Evolutionary conservation across 2,797 vertebrate genomes (phyloP).

Genomic region (Harpagifer antarcticus): DNA sequence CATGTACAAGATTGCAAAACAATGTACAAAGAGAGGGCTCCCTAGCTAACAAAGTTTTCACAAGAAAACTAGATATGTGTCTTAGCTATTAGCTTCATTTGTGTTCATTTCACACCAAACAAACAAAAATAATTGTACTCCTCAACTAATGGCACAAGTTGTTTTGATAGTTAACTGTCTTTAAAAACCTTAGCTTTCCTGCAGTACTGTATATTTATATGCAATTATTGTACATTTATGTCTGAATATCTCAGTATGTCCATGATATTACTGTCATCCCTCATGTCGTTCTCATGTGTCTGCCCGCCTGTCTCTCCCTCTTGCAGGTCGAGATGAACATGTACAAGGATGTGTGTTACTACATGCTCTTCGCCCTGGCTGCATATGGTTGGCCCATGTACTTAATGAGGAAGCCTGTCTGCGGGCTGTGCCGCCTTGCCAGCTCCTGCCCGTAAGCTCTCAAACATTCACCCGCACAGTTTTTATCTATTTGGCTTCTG

Average conservation of each 20-base stretch:
- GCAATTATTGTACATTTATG: not conserved
- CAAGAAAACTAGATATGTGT: too few relatives aligned
- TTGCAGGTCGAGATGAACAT: constrained; percentile 94
- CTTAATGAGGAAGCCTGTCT: constrained; percentile 96
- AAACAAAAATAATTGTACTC: not conserved
- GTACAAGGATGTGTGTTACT: constrained; percentile 99
- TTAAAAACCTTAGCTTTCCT: not conserved
- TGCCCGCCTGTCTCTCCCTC: constrained; percentile 28
- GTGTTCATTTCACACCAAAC: too few relatives aligned
- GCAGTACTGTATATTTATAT: not conserved
- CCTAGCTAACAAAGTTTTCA: not conserved
- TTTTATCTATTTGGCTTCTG: constrained; percentile 62
- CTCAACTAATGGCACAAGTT: not conserved
- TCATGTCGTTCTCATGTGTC: constrained; percentile 21
- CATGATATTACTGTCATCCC: not conserved
- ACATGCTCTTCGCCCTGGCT: constrained; percentile 98
- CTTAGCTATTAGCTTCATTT: too few relatives aligned
- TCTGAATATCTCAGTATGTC: constrained; percentile 2
- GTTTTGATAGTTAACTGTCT: not conserved
- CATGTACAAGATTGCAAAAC: not conserved
- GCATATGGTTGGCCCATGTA: constrained; percentile 99
- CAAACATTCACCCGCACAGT: constrained; percentile 54
- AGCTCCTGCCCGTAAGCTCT: constrained; percentile 96
- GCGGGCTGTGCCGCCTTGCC: constrained; percentile 94
- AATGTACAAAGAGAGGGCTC: not conserved